Base-by-base conservation (phyloP, 2,888 invertebrate genomes). In the Mesorhabditis belari region DNA sequence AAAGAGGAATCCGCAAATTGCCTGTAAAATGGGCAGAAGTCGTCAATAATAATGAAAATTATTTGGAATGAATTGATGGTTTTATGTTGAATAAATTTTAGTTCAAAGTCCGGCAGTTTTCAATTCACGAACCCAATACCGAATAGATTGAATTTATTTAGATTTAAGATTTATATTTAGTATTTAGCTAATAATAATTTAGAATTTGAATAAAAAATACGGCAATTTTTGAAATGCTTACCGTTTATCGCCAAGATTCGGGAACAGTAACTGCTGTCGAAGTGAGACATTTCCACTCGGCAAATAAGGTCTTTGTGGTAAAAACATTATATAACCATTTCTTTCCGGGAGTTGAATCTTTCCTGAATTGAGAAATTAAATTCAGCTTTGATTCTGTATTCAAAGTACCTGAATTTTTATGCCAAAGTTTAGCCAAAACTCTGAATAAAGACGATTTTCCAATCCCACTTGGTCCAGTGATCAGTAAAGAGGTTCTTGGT, bases 401-500 rank as follows among this genome's bases (percentile, higher is more conserved):
- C 23, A 12, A 58, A 28, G 49, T 61, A 75, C 81, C 81, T 66
- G 65, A 64, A 25, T 69, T 70, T 52, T 90, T 88, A 0, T 92
- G 91, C 96, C 96, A 96, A 25, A 98, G 85, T 0, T 93, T 92
- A 52, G 90, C 90, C 52, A 96, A 85, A 63, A 95, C 90, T 59
- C 96, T 87, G 83, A 96, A 91, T 72, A 96, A 83, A 0, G 88
- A 88, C 51, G 88, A 89, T 81, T 93, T 93, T 4, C 93, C 93
- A 82, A 93, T 93, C 19, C 96, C 95, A 81, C 95, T 95, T 6
- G 93, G 92, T 0, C 96, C 86, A 2, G 94, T 92, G 70, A 98
- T 91, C 44, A 96, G 86, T 55, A 96, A 66, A 63, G 83, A 84
- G 19, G 79, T 74, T 17, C 83, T 82, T n/a, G 75, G 69, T 17